Conservation (phyloP, 2,113 vertebrate species). For the Lanius collurio region DNA sequence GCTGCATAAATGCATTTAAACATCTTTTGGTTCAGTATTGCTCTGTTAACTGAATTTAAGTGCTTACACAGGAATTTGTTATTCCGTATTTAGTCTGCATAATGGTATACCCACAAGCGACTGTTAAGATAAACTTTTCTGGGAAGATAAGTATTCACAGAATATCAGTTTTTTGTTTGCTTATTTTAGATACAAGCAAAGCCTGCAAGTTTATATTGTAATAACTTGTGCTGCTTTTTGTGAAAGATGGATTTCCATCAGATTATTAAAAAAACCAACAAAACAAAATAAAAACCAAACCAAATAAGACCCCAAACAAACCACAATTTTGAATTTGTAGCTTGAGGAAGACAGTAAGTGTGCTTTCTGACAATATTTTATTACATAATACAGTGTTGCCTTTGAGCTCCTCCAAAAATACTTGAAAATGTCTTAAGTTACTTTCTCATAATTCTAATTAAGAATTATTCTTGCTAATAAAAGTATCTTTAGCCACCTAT, state of each 20-base stretch:
- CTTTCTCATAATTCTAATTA: not conserved
- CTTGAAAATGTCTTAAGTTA: fast-evolving
- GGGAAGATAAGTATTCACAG: not conserved
- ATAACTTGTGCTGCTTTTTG: not conserved
- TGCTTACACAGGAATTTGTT: not conserved
- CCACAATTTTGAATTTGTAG: not conserved
- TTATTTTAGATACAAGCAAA: not conserved
- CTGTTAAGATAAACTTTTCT: not conserved
- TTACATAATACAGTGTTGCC: not conserved
- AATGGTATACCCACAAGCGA: not conserved
- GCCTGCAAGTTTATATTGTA: not conserved
- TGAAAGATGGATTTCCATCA: not conserved
- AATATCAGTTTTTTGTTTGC: not conserved
- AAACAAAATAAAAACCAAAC: not conserved
- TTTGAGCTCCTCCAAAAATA: not conserved
- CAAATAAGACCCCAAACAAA: not conserved
- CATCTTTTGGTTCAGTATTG: not conserved
- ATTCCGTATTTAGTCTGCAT: not conserved
- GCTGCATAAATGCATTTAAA: not conserved
- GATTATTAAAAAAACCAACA: not conserved
- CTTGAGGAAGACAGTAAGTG: not conserved
- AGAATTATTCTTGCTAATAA: not conserved
- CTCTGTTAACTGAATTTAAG: not conserved
- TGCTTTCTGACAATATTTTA: not conserved
- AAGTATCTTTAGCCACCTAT: not conserved